Evolutionary conservation across 2,113 vertebrate genomes (phyloP), one percentile per base, ranked within the genome.

Genomic region (Scytalopus superciliaris): DNA sequence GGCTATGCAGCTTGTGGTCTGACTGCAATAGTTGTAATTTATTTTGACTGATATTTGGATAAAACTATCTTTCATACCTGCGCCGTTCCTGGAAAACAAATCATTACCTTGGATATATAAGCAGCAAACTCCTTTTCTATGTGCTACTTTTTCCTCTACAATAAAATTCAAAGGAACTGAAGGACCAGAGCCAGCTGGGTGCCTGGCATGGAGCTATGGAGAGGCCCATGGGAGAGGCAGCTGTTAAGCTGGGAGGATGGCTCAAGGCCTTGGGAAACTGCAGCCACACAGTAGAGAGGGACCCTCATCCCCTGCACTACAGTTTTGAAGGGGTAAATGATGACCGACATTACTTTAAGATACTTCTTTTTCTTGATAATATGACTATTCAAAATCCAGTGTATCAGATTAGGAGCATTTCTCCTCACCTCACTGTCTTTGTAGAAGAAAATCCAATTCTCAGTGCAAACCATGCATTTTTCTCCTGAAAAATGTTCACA

Each of bases 131-230:
- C 6, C 24, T 80, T 69, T 52, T 12, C 17, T 59, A 3, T 7
- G 10, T 30, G 6, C 31, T 49, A 1, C 6, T 90, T 78, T 31
- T 59, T 7, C 23, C 9, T 50, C 45, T n/a, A 14, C 7, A 15
- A 31, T 15, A 39, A 27, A 55, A 70, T 40, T 24, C 18, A 10
- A 33, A 7, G 52, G 27, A 63, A 8, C 8, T 25, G 57, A 31
- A 56, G 30, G 37, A 11, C 19, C 1, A 3, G 25, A 64, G 50
- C 15, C 33, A 64, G 60, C 28, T 0, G 2, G 22, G 31, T 47
- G 72, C 7, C 35, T 35, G 24, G 3, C 0, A 0, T 16, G 27
- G 28, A 24, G 24, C 24, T 6, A 0, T 16, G n/a, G 27, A 57
- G 28, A 10, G 47, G 1, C 25, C 25, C 10, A 5, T 3, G 3